Evolutionary conservation across 2,113 vertebrate species (phyloP).

Genomic region (Microcebus lehilahytsara): DNA sequence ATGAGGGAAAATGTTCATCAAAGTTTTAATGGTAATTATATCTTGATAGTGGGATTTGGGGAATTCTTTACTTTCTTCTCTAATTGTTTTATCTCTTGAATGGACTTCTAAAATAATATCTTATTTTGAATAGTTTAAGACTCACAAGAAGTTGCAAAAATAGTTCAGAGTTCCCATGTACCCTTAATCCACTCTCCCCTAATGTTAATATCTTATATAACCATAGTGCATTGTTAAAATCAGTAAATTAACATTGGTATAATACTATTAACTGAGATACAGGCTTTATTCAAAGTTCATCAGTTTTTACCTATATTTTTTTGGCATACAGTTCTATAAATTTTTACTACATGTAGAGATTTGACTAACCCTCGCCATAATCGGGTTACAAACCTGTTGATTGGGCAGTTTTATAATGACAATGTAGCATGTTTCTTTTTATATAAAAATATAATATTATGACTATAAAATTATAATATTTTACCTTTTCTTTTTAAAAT

Average conservation of each 20-base stretch:
- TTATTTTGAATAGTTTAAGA: slow-evolving; percentile 2
- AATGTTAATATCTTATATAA: not conserved
- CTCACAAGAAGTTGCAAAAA: not conserved
- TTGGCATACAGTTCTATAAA: not conserved
- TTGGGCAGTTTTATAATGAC: not conserved
- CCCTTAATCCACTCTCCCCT: not conserved
- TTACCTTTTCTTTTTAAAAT: not conserved
- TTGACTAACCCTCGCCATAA: not conserved
- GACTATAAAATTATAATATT: not conserved
- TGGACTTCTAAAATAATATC: not conserved
- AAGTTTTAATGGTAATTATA: not conserved
- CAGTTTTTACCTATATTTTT: not conserved
- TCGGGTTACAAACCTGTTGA: not conserved
- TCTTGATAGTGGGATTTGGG: not conserved
- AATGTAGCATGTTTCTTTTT: not conserved
- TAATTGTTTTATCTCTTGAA: not conserved
- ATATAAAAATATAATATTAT: not conserved
- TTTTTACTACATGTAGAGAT: not conserved
- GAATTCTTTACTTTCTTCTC: not conserved
- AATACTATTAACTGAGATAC: not conserved
- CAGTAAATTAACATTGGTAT: not conserved
- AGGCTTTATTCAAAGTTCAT: not conserved
- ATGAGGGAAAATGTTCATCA: not conserved
- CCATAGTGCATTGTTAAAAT: not conserved
- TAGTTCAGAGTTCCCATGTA: not conserved